Percentiles rank a stretch among this genome's conserved stretches.
These are phyloP conservation scores for Sebastolobus altivelis DNA, from an alignment of 2,797 vertebrate species.

Conservation along the genomic window DNA sequence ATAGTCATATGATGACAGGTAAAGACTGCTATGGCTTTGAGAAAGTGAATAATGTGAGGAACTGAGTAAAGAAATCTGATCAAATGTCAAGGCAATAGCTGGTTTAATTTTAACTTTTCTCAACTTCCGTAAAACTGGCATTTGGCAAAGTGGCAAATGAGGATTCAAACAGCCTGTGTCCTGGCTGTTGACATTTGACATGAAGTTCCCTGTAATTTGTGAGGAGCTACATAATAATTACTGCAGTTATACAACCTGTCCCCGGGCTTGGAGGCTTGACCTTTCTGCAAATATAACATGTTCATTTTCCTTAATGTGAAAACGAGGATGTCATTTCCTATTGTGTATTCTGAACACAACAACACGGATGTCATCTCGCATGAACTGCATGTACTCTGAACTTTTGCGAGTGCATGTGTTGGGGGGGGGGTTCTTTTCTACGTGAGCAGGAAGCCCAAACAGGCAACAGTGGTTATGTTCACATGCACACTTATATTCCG, in stretches of 20 bases:
- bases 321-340: constrained; percentile 64
- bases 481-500: too few species aligned
- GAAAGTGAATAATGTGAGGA: constrained; percentile 8
- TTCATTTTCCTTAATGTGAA: constrained; percentile 72
- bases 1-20: neutral
- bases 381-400: constrained; percentile 10
- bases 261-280: constrained; percentile 66
- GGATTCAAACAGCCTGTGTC: constrained; percentile 40
- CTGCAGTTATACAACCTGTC: constrained; percentile 71
- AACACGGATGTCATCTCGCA: constrained; percentile 42
- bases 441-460: neutral
- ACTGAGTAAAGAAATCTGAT: neutral
- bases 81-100: too few species aligned
- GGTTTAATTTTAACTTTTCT: constrained; percentile 14
- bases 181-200: constrained; percentile 72
- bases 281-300: constrained; percentile 76
- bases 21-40: neutral
- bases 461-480: neutral
- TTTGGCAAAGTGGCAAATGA: constrained; percentile 43
- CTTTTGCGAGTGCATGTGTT: constrained; percentile 13
- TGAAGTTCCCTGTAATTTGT: constrained; percentile 66
- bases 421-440: neutral
- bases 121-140: constrained; percentile 51
- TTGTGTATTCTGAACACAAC: constrained; percentile 46
- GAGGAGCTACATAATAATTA: constrained; percentile 78